Evolutionary conservation across 1,140 invertebrate genomes (phyloP).

Genomic region (Solenopsis fugax): DNA sequence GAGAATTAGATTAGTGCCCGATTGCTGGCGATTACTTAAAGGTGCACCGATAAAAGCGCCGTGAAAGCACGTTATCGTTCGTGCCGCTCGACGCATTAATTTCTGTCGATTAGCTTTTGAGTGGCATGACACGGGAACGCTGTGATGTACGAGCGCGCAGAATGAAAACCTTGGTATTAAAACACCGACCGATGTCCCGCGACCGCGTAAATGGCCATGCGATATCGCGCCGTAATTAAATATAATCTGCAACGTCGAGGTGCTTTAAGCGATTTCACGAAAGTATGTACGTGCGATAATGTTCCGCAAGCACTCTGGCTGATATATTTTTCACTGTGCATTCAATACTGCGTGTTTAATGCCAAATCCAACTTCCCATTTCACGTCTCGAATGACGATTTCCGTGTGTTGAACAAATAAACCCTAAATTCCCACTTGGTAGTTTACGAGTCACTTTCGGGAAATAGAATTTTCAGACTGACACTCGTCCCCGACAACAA

Average conservation of each 20-base stretch:
- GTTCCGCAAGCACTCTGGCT: neutral
- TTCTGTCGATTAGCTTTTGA: conserved; percentile 73
- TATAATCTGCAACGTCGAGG: conserved; percentile 48
- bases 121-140: conserved; percentile 56
- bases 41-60: conserved; percentile 63
- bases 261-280: conserved; percentile 2
- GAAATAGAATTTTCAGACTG: conserved; percentile 32
- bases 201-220: conserved; percentile 4
- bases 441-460: conserved; percentile 2
- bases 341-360: neutral
- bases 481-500: conserved; percentile 5
- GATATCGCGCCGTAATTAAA: conserved; percentile 54
- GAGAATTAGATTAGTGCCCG: conserved; percentile 44
- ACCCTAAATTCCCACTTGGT: neutral
- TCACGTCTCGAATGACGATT: neutral
- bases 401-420: neutral
- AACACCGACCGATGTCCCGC: conserved; percentile 16
- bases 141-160: conserved; percentile 56
- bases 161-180: conserved; percentile 68
- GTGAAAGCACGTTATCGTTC: conserved; percentile 67
- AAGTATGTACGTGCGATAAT: neutral
- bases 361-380: neutral
- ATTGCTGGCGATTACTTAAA: conserved; percentile 51
- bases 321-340: neutral
- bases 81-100: conserved; percentile 63